Conservation (phyloP, 2,797 vertebrate genomes). For the Cossypha caffra region DNA sequence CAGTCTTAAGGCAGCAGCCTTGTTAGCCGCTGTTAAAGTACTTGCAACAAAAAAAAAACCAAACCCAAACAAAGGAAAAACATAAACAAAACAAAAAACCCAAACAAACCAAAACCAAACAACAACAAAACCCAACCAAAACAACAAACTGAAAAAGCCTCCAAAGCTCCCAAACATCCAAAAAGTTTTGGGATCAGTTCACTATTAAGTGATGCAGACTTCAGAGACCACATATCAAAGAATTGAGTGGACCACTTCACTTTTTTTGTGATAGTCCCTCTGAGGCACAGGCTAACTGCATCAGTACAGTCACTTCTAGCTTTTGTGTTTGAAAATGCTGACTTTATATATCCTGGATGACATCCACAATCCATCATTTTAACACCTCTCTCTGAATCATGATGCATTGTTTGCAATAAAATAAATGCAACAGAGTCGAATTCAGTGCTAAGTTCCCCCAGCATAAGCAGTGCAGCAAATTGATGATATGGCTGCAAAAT, state of each 20-base stretch:
- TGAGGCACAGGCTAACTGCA: neutral
- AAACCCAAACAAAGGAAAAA: neutral
- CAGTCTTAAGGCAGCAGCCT: neutral
- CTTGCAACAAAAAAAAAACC: accelerated
- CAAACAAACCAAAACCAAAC: neutral
- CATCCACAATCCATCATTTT: neutral
- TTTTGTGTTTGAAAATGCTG: neutral
- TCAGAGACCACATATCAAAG: neutral
- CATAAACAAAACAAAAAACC: neutral
- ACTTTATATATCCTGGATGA: neutral
- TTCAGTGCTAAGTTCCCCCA: neutral
- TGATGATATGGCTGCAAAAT: neutral
- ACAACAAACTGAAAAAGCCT: neutral
- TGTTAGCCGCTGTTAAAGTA: neutral
- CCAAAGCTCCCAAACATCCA: neutral
- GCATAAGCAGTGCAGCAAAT: neutral
- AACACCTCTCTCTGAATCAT: neutral
- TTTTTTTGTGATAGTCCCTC: neutral
- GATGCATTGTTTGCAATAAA: neutral
- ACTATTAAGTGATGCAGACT: neutral
- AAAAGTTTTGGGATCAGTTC: neutral
- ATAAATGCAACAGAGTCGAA: neutral
- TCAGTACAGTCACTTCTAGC: neutral
- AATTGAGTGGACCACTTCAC: neutral
- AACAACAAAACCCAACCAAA: neutral